These are phyloP conservation scores for Anas bernieri DNA, from an alignment of 2,797 vertebrate species.

Conservation along the genomic window DNA sequence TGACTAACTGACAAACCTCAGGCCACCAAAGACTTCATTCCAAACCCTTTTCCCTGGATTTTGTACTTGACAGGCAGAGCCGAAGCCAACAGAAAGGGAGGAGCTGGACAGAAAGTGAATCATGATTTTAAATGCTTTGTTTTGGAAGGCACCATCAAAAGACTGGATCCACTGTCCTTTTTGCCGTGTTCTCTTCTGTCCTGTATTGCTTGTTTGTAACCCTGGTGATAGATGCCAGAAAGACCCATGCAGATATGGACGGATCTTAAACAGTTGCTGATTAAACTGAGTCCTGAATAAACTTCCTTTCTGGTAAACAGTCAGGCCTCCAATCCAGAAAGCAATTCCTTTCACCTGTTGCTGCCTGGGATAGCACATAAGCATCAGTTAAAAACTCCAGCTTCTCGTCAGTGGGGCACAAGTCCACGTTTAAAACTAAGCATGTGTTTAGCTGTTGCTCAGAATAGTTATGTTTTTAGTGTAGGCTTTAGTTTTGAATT, in stretches of 20 bases:
- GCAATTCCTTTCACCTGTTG: neutral
- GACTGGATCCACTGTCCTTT: neutral
- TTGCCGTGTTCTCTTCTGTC: neutral
- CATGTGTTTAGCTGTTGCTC: neutral
- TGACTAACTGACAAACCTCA: neutral
- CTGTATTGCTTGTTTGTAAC: neutral
- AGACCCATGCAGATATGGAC: neutral
- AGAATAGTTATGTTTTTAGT: neutral
- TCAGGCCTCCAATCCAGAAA: neutral
- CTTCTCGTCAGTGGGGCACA: neutral
- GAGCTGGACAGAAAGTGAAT: neutral
- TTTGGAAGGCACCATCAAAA: neutral
- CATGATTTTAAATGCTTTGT: neutral
- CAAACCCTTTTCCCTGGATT: neutral
- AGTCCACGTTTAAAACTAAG: neutral
- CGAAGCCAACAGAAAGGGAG: neutral
- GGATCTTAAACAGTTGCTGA: neutral
- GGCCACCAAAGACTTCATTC: neutral
- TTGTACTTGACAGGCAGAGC: neutral
- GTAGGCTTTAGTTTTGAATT: neutral
- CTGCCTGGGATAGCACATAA: neutral
- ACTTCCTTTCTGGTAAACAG: neutral
- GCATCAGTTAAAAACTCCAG: neutral
- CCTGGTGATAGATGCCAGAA: neutral
- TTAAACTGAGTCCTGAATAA: neutral